Evolutionary conservation across 2,113 vertebrate species (phyloP).

Genomic region (Lucifuga dentata): DNA sequence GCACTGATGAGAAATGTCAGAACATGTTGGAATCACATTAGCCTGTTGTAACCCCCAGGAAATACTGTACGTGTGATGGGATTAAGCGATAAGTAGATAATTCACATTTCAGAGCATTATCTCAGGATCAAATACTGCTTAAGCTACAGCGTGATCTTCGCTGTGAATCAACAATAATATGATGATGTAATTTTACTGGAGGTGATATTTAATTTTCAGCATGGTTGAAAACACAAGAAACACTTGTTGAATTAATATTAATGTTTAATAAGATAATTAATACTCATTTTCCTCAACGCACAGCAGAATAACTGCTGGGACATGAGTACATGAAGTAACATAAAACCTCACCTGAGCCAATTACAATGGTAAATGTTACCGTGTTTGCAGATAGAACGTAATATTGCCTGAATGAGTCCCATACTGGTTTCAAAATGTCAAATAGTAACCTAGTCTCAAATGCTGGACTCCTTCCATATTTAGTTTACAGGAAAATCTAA

Average conservation of each 20-base stretch:
- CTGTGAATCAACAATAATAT: slow-evolving; percentile 44
- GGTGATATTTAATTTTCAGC: slow-evolving; percentile 27
- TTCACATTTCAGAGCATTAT: slow-evolving; percentile 65
- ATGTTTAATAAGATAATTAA: slow-evolving; percentile 54
- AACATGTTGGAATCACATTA: slow-evolving; percentile 58
- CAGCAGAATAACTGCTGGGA: background rate
- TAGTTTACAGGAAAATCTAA: slow-evolving; percentile 40
- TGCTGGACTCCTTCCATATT: slow-evolving; percentile 16
- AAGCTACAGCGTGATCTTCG: slow-evolving; percentile 38
- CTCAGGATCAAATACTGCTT: slow-evolving; percentile 58
- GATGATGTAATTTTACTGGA: slow-evolving; percentile 34
- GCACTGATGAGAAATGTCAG: slow-evolving; percentile 50
- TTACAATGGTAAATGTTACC: slow-evolving; percentile 13
- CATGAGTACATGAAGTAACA: too few species aligned
- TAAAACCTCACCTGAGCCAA: background rate
- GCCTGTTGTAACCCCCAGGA: slow-evolving; percentile 51
- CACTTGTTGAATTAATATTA: slow-evolving; percentile 40
- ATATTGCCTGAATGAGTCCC: background rate
- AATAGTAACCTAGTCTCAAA: too few species aligned
- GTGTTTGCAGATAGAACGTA: background rate
- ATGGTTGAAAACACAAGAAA: slow-evolving; percentile 8
- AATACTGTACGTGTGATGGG: slow-evolving; percentile 61
- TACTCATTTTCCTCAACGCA: slow-evolving; percentile 20
- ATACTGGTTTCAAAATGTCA: background rate
- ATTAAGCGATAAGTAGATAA: slow-evolving; percentile 70